Conservation (phyloP, 1,140 invertebrate species). For the Epicauta chinensis region DNA sequence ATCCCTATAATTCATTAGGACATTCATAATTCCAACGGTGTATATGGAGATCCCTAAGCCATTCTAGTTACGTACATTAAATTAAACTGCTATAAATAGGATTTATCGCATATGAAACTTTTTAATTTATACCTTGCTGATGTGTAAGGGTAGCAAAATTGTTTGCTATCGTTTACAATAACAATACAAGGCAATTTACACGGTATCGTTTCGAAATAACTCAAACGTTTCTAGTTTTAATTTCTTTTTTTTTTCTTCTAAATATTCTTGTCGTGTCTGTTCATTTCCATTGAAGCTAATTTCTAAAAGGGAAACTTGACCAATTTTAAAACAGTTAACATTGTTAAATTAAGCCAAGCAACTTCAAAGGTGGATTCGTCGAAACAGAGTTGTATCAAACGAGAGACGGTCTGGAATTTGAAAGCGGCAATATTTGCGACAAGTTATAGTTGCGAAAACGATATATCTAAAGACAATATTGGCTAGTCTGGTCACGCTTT, state of each 20-base stretch:
- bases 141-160: background rate
- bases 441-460: background rate
- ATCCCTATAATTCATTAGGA: conserved; percentile 17
- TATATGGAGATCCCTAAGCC: conserved; percentile 4
- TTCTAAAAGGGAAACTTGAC: conserved; percentile 24
- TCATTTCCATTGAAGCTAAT: background rate
- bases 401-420: background rate
- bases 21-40: conserved; percentile 12
- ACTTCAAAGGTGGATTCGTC: conserved; percentile 30
- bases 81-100: conserved; percentile 16
- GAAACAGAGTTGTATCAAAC: conserved; percentile 19
- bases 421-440: background rate
- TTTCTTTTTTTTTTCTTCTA: no score
- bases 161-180: no score
- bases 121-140: conserved; percentile 10
- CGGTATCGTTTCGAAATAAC: no score
- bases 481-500: conserved; percentile 30
- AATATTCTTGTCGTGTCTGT: no score
- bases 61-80: conserved; percentile 2
- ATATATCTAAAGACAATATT: conserved; percentile 7
- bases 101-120: conserved; percentile 14
- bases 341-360: conserved; percentile 33
- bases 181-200: no score
- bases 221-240: no score
- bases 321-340: conserved; percentile 34